Conservation (phyloP, 2,888 invertebrate genomes). For the Tetragonisca angustula region DNA sequence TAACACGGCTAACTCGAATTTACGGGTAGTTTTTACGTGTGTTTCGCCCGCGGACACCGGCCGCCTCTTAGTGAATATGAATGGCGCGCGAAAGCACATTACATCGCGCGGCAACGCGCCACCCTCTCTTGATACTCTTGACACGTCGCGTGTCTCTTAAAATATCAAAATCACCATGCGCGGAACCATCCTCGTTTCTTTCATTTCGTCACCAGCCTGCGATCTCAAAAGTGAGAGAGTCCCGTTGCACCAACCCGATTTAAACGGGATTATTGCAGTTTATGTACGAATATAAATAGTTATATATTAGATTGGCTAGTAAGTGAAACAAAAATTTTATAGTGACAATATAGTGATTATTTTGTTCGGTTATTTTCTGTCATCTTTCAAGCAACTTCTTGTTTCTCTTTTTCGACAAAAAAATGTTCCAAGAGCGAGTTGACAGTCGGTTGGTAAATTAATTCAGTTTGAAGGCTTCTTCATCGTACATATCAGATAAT, state of each 20-base stretch:
- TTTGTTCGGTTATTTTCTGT: no score
- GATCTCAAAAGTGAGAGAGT: not conserved
- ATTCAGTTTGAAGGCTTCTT: no score
- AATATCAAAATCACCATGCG: not conserved
- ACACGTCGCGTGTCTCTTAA: slow-evolving; percentile 15
- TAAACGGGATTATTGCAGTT: not conserved
- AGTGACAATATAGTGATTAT: no score
- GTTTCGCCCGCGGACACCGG: slow-evolving; percentile 15
- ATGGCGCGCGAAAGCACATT: slow-evolving; percentile 56
- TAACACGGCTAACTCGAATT: slow-evolving; percentile 59
- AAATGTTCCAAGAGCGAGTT: no score
- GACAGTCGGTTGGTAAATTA: no score
- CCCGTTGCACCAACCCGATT: no score
- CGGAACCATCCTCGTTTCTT: not conserved
- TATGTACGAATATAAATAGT: no score
- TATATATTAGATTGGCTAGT: no score
- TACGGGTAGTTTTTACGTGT: slow-evolving; percentile 56
- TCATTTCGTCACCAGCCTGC: not conserved
- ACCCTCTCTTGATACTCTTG: slow-evolving; percentile 40
- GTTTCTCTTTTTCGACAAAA: no score
- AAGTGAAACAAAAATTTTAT: no score
- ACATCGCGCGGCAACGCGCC: slow-evolving; percentile 32
- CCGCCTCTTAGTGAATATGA: slow-evolving; percentile 60
- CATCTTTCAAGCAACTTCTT: no score
- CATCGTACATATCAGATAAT: no score